A percentile compares a stretch with the other conserved stretches of the same genome.
Conservation (phyloP, 2,113 vertebrate genomes). For the Halichoerus grypus region DNA sequence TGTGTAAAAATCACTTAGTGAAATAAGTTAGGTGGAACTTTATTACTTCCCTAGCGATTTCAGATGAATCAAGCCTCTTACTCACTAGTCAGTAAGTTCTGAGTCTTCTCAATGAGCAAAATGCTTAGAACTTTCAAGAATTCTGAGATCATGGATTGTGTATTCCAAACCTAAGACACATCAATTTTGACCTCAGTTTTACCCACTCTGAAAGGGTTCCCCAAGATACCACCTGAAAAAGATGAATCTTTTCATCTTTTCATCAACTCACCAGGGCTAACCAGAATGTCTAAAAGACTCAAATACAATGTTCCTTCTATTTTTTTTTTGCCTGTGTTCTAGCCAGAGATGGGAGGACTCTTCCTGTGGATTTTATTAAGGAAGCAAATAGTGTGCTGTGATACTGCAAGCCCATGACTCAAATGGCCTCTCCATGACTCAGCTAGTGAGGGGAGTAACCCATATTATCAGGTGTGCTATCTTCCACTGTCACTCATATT, state of each 20-base stretch:
- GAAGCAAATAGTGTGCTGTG: background rate
- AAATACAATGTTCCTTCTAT: background rate
- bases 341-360: background rate
- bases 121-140: conserved; percentile 9
- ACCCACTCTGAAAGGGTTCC: background rate
- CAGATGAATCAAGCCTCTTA: background rate
- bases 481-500: conserved; percentile 60
- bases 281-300: conserved; percentile 15
- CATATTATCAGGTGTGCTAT: conserved; percentile 15
- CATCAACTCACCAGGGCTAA: background rate
- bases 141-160: background rate
- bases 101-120: background rate
- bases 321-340: background rate
- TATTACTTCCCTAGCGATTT: background rate
- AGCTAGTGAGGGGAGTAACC: conserved; percentile 55
- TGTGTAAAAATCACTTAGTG: background rate
- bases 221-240: background rate
- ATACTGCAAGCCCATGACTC: background rate
- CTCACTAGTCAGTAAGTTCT: background rate
- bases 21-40: background rate
- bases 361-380: conserved; percentile 33
- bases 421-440: background rate
- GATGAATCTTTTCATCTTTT: background rate
- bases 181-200: background rate
- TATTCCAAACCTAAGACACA: background rate